Percentiles rank a stretch among this genome's conserved stretches.
These are phyloP conservation scores for Prionace glauca DNA, from an alignment of 2,797 vertebrate species.

Conservation along the genomic window DNA sequence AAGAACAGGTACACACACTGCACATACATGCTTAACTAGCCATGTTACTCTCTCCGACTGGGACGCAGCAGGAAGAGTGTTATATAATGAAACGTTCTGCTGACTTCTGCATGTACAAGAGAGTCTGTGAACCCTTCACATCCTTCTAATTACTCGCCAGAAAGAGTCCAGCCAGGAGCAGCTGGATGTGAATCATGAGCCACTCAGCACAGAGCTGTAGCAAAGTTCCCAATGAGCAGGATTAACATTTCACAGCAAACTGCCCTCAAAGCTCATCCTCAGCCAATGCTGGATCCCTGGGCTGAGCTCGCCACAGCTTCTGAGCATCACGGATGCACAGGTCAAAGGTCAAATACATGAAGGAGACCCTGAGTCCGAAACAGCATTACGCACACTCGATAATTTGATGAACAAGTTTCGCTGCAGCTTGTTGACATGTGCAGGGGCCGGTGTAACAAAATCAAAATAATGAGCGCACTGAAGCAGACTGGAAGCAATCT, in stretches of 20 bases:
- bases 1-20: too few species aligned
- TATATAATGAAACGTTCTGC: slow-evolving; percentile 54
- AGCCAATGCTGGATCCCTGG: slow-evolving; percentile 37
- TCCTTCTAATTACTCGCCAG: slow-evolving; percentile 57
- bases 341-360: background rate
- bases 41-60: slow-evolving; percentile 42
- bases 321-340: background rate
- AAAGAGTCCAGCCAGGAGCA: slow-evolving; percentile 50
- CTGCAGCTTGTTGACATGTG: background rate
- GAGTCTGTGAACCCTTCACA: slow-evolving; percentile 48
- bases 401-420: background rate
- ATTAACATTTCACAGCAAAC: slow-evolving; percentile 51
- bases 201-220: slow-evolving; percentile 52
- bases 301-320: background rate
- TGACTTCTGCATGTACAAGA: background rate
- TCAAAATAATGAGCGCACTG: background rate
- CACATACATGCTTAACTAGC: background rate
- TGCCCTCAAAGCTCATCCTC: slow-evolving; percentile 42
- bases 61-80: slow-evolving; percentile 47
- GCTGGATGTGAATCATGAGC: slow-evolving; percentile 54
- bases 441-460: background rate
- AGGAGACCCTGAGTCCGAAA: background rate
- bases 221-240: slow-evolving; percentile 52
- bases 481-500: background rate
- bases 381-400: background rate